Base-by-base conservation (phyloP, 2,888 invertebrate genomes). In the Tetanocera ferruginea region DNA sequence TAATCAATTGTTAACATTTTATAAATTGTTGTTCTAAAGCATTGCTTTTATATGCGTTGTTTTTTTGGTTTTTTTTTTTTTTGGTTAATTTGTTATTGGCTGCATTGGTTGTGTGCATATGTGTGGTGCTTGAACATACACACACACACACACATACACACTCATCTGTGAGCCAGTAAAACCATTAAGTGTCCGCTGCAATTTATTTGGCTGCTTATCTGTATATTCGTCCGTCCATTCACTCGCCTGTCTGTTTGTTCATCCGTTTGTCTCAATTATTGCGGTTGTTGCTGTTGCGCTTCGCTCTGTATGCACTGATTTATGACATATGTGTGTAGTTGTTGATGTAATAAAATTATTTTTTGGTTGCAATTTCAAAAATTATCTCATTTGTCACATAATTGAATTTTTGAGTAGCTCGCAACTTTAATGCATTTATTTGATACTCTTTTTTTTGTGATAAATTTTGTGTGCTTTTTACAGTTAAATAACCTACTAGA, bases 1-100 rank as follows among this genome's bases (percentile, higher is more conserved):
- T 87, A 87, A 87, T 87, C 87, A 87, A 87, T 87, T 87, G 87
- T 87, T 85, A 86, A 87, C 86, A 87, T 83, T 87, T 86, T 85
- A 75, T 66, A 25, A 75, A 75, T 75, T 34, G 52, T 67, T 25
- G 67, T 37, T 23, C 34, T 67, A 23, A 67, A 67, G 23, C n/a
- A n/a, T n/a, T 64, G 67, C 19, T 23, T 67, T 64, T 17, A 23
- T 34, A 37, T 11, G 34, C 8, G 17, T 28, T 64, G 3, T 64
- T 64, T 64, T 64, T 64, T 1, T 43, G 43, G n/a, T n/a, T n/a
- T n/a, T n/a, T n/a, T 23, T 19, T 60, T 57, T 57, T 57, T 23
- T 23, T 5, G 11, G 19, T 23, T 3, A 23, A 3, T 60, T 3
- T 17, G 4, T 60, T 3, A 19, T 8, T 64, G 31, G 1, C 2